phyloP scores from a whole-genome alignment of 2,113 vertebrate genomes.

The Excalfactoria chinensis region DNA sequence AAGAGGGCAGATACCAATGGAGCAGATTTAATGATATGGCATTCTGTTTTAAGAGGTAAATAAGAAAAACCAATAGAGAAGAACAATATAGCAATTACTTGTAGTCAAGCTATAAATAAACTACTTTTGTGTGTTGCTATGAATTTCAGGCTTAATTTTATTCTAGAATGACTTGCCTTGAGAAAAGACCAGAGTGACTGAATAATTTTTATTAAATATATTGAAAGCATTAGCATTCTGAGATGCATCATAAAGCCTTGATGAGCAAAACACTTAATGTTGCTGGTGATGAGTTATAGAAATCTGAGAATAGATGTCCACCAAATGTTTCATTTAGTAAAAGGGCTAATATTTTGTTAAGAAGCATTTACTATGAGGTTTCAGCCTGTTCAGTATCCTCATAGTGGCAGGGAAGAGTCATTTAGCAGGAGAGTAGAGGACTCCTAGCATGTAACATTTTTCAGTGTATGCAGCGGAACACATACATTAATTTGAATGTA shows the following conservation, averaged over 20 bases:
- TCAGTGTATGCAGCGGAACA: neutral
- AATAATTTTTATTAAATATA: neutral
- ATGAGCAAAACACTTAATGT: neutral
- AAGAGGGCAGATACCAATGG: neutral
- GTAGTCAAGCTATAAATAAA: neutral
- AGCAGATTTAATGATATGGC: neutral
- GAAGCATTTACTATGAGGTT: accelerated
- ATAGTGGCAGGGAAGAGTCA: neutral
- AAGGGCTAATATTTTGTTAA: neutral
- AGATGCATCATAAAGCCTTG: neutral
- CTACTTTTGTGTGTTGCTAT: neutral
- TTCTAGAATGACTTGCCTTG: neutral
- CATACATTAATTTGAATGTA: neutral
- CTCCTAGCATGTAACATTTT: neutral
- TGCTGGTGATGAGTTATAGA: neutral
- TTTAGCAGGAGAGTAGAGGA: neutral
- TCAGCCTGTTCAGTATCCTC: neutral
- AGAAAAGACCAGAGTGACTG: neutral
- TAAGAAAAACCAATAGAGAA: neutral
- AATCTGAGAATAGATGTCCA: neutral
- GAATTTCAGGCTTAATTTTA: constrained; percentile 3
- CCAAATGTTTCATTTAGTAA: neutral
- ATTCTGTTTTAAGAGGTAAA: constrained; percentile 28
- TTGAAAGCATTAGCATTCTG: neutral
- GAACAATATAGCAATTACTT: constrained; percentile 2